Conservation (phyloP, 2,797 vertebrate species). For the Brachyalestes nurse region DNA sequence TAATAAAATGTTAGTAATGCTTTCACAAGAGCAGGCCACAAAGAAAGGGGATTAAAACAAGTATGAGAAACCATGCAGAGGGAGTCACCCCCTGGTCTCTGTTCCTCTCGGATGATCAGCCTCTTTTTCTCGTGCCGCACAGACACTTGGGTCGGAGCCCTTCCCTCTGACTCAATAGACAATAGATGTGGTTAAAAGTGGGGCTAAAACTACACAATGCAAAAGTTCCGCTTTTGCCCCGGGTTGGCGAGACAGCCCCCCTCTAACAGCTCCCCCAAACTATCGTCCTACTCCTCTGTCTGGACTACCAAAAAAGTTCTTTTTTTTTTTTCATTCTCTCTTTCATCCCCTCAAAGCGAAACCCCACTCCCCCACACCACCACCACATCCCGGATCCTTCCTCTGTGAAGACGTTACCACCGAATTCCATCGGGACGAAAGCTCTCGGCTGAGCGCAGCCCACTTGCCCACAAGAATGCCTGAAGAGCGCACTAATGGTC, state of each 20-base stretch:
- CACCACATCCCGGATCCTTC: conserved; percentile 66
- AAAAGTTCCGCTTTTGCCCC: conserved; percentile 55
- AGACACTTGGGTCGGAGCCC: conserved; percentile 53
- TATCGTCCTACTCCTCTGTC: conserved; percentile 39
- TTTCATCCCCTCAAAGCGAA: conserved; percentile 47
- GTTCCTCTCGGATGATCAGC: conserved; percentile 59
- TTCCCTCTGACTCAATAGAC: conserved; percentile 56
- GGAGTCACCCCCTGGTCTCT: conserved; percentile 64
- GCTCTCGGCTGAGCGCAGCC: conserved; percentile 76
- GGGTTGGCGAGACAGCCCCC: conserved; percentile 45
- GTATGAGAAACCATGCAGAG: conserved; percentile 69
- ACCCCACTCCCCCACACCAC: conserved; percentile 50
- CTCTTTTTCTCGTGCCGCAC: conserved; percentile 63
- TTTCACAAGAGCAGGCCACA: conserved; percentile 25
- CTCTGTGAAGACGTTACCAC: conserved; percentile 76
- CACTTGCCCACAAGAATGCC: conserved; percentile 80
- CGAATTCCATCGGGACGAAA: conserved; percentile 85
- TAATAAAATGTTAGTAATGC: neutral
- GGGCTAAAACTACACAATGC: conserved; percentile 54
- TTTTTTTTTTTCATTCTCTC: conserved; percentile 41
- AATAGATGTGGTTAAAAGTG: conserved; percentile 68
- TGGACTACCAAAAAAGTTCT: conserved; percentile 44
- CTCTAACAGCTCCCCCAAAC: conserved; percentile 18
- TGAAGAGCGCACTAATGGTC: conserved; percentile 59
- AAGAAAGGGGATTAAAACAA: conserved; percentile 65